Evolutionary conservation across 2,888 invertebrate species (phyloP).

Genomic region (Apotomis turbidana): DNA sequence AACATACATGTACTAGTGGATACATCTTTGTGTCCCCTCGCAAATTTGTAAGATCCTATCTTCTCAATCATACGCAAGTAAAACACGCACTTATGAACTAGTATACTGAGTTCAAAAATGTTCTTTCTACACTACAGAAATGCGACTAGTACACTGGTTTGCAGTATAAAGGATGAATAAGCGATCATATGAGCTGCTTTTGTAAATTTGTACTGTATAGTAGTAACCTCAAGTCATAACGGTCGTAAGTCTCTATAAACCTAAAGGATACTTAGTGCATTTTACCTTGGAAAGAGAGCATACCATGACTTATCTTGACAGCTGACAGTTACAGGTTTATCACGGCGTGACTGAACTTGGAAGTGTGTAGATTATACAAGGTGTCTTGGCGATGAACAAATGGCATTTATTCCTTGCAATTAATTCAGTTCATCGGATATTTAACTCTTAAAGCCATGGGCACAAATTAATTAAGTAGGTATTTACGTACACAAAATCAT

Average conservation of each 20-base stretch:
- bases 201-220: slow-evolving; percentile 10
- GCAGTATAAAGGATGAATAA: background rate
- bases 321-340: slow-evolving; percentile 46
- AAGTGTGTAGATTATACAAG: slow-evolving; percentile 38
- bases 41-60: background rate
- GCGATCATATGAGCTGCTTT: slow-evolving; percentile 2
- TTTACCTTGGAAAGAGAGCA: background rate
- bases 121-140: background rate
- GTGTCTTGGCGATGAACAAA: slow-evolving; percentile 27
- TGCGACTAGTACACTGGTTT: background rate
- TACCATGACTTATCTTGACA: slow-evolving; percentile 56
- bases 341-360: slow-evolving; percentile 45
- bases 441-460: too few relatives aligned
- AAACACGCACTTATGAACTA: background rate
- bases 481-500: too few relatives aligned
- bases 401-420: background rate
- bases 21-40: background rate
- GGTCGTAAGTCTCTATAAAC: background rate
- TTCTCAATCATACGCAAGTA: background rate
- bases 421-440: background rate
- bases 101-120: background rate
- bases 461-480: too few relatives aligned
- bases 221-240: background rate
- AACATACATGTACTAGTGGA: background rate
- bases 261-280: background rate